A percentile compares a stretch with the other conserved stretches of the same genome.
phyloP scores from a whole-genome alignment of 2,797 vertebrate genomes.

The Amblyopsis hoosieri region DNA sequence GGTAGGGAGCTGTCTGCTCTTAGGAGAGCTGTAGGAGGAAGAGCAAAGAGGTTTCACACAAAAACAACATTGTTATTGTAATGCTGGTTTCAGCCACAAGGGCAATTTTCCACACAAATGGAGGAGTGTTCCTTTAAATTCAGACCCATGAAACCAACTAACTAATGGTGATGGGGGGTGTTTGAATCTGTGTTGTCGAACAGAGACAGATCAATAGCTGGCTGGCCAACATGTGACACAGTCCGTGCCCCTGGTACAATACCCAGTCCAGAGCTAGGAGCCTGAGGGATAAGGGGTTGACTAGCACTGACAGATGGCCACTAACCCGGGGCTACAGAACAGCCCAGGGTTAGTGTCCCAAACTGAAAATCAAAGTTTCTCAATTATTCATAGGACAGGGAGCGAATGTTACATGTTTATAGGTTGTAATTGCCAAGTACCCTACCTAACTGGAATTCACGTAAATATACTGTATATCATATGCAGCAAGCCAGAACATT shows the following conservation, averaged over 20 bases:
- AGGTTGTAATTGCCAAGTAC: not conserved
- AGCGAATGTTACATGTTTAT: slow-evolving; percentile 2
- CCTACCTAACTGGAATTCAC: not conserved
- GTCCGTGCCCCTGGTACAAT: slow-evolving; percentile 29
- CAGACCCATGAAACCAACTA: too few species aligned
- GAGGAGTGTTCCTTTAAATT: too few species aligned
- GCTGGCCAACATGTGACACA: slow-evolving; percentile 31
- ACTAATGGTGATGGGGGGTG: slow-evolving; percentile 7
- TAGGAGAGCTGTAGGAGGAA: too few species aligned
- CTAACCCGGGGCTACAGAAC: slow-evolving; percentile 54
- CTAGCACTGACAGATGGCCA: slow-evolving; percentile 66
- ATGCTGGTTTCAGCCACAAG: too few species aligned
- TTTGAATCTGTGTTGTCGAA: slow-evolving; percentile 24
- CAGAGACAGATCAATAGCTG: slow-evolving; percentile 36
- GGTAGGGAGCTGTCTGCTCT: not conserved
- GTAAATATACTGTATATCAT: not conserved
- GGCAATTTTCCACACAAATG: too few species aligned
- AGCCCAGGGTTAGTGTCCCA: slow-evolving; percentile 27
- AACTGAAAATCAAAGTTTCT: slow-evolving; percentile 30
- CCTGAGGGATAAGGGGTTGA: slow-evolving; percentile 29
- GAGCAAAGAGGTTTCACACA: too few species aligned
- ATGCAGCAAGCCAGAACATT: not conserved
- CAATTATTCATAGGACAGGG: slow-evolving; percentile 55
- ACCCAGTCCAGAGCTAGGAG: slow-evolving; percentile 23
- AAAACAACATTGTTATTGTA: too few species aligned